Percentiles rank a stretch among this genome's conserved stretches.
These are phyloP conservation scores for Pheosia gnoma DNA, from an alignment of 2,888 invertebrate genomes.

Conservation along the genomic window DNA sequence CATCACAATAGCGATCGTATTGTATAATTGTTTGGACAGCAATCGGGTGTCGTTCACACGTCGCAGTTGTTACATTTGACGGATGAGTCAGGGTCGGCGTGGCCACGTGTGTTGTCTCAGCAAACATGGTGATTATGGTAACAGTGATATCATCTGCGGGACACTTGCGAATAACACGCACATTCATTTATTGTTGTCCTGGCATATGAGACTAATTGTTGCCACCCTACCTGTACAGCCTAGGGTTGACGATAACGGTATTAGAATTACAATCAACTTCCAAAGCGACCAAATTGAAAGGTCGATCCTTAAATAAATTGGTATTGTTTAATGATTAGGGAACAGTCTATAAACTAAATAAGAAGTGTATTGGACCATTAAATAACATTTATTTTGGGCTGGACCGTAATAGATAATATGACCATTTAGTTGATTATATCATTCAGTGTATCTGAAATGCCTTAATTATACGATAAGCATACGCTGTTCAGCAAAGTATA, in stretches of 20 bases:
- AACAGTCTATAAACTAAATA: too few relatives aligned
- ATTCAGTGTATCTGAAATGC: too few relatives aligned
- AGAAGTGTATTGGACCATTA: too few relatives aligned
- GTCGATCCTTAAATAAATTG: too few relatives aligned
- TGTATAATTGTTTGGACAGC: conserved; percentile 25
- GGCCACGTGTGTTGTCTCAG: conserved; percentile 26
- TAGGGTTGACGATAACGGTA: not conserved
- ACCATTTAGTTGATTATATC: too few relatives aligned
- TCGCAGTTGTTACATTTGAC: conserved; percentile 20
- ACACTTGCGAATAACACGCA: conserved; percentile 16
- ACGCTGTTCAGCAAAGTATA: not conserved
- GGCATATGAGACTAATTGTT: conserved; percentile 21
- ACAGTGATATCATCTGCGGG: conserved; percentile 41
- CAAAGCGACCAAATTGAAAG: not conserved
- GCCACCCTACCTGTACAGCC: conserved; percentile 8
- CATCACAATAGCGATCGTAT: conserved; percentile 22
- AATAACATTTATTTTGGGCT: too few relatives aligned
- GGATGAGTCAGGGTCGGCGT: conserved; percentile 25
- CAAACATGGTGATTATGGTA: conserved; percentile 28
- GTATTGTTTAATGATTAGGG: too few relatives aligned
- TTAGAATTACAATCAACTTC: not conserved
- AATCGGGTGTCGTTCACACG: conserved; percentile 21
- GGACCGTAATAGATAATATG: too few relatives aligned
- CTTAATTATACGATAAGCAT: not conserved
- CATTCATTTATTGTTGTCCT: conserved; percentile 30